Evolutionary conservation across 2,797 vertebrate genomes (phyloP), one percentile per base, ranked within the genome.

Genomic region (Craterocephalus amniculus): DNA sequence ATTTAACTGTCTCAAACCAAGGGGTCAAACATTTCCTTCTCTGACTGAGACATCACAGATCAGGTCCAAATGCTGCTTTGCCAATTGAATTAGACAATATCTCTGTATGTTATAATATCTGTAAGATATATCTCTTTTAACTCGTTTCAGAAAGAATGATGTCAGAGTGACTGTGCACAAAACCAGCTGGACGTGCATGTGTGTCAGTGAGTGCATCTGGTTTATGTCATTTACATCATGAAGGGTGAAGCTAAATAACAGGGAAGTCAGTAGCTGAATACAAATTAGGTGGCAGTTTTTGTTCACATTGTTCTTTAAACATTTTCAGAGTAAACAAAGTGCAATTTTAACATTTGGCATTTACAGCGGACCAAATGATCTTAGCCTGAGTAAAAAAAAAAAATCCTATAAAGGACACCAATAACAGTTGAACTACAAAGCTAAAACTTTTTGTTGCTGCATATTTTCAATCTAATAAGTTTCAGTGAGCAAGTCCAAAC

Each of bases 21-120:
- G 61, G 61, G 86, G 76, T 86, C 82, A 87, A 78, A 78, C 79
- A 74, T 78, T 88, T 84, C 88, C 82, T 80, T 81, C 83, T 87
- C 78, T 73, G 73, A 80, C 78, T 70, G 55, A 0, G 64, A 84
- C 74, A 87, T 88, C 76, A 91, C 90, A 86, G 83, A 81, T 91
- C 88, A 88, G 86, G 83, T 89, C 86, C 62, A 89, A 81, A 83
- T 74, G 49, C 61, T 67, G 56, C 74, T 55, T 48, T n/a, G 72
- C 51, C 60, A 72, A 11, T 72, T 83, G 67, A 77, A 77, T 84
- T 45, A 32, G 52, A n/a, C 55, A 79, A 10, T 24, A 24, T 51
- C 48, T 24, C 11, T 13, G 48, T 38, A 38, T 38, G 13, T 16
- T 38, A 38, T 38, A 38, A 38, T 38, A 38, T 38, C 36, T 38